phyloP scores from a whole-genome alignment of 2,113 vertebrate species.

The Caranx melampygus region DNA sequence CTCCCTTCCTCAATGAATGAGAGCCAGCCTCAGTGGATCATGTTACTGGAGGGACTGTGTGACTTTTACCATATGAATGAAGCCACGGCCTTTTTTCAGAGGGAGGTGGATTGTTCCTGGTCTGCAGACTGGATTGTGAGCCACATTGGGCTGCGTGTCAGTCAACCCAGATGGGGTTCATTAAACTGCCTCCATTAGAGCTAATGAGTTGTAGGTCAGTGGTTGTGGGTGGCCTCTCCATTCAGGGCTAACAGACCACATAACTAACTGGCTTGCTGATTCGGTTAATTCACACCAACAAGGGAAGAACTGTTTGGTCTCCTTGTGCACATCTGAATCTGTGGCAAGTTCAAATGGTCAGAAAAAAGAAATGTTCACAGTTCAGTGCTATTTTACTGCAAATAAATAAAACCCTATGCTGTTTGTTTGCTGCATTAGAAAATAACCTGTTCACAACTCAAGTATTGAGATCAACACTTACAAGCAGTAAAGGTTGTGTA shows the following conservation, averaged over 20 bases:
- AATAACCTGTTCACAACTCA: too few species aligned
- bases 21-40: slow-evolving; percentile 60
- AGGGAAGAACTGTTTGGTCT: neutral
- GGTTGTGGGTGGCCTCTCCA: slow-evolving; percentile 63
- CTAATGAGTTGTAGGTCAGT: slow-evolving; percentile 79
- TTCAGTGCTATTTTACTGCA: neutral
- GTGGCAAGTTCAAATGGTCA: neutral
- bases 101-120: slow-evolving; percentile 55
- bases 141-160: slow-evolving; percentile 64
- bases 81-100: slow-evolving; percentile 49
- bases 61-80: slow-evolving; percentile 80
- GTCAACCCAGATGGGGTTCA: slow-evolving; percentile 69
- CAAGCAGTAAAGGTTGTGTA: neutral
- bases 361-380: neutral
- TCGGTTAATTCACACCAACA: slow-evolving; percentile 33
- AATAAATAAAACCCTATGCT: too few species aligned
- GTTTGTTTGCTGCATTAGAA: too few species aligned
- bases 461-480: neutral
- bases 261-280: slow-evolving; percentile 45
- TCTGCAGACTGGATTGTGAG: slow-evolving; percentile 63
- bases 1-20: slow-evolving; percentile 63
- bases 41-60: slow-evolving; percentile 72
- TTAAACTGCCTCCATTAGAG: slow-evolving; percentile 78
- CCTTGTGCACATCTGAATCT: neutral
- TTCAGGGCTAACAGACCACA: slow-evolving; percentile 59